Conservation (phyloP, 2,797 vertebrate species). For the Scleropages formosus region DNA sequence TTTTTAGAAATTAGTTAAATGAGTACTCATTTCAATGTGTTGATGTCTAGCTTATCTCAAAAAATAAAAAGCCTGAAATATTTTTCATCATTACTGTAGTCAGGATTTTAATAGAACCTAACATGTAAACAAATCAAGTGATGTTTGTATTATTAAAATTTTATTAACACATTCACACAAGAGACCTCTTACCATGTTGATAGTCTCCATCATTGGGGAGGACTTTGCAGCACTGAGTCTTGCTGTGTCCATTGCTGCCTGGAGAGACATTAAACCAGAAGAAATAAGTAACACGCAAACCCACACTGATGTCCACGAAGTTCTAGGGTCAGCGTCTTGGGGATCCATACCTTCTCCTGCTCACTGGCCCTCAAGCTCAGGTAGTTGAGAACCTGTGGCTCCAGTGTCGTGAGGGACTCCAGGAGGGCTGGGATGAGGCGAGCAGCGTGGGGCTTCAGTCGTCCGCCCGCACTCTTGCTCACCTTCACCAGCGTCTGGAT, state of each 20-base stretch:
- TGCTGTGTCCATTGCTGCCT: conserved; percentile 94
- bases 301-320: neutral
- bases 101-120: too few relatives aligned
- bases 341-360: conserved; percentile 86
- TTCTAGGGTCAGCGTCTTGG: neutral
- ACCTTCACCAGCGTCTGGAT: conserved; percentile 98
- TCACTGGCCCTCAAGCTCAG: conserved; percentile 93
- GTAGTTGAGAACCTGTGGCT: conserved; percentile 96
- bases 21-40: too few relatives aligned
- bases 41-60: too few relatives aligned
- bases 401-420: conserved; percentile 89
- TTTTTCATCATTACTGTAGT: too few relatives aligned
- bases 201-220: conserved; percentile 98
- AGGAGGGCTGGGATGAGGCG: conserved; percentile 90
- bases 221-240: conserved; percentile 94
- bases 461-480: conserved; percentile 89
- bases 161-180: too few relatives aligned
- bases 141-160: too few relatives aligned
- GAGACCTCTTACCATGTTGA: conserved; percentile 83
- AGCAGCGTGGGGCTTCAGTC: conserved; percentile 89
- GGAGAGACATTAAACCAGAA: conserved; percentile 20
- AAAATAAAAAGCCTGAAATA: too few relatives aligned
- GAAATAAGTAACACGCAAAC: neutral
- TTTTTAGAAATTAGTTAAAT: too few relatives aligned
- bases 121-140: too few relatives aligned